phyloP scores from a whole-genome alignment of 2,888 invertebrate genomes.

The Osedax fenrisi region DNA sequence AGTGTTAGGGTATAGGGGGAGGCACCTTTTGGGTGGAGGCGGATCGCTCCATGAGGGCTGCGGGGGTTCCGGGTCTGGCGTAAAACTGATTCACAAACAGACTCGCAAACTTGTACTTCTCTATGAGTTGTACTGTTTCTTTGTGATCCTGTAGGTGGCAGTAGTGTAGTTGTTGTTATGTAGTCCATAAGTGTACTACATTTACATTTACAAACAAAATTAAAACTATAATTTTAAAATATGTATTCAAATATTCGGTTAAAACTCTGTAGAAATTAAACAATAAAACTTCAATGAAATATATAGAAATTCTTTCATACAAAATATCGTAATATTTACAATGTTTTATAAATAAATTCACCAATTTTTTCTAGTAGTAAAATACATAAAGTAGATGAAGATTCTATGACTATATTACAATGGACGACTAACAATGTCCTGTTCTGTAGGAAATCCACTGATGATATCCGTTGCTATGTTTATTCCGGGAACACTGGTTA shows the following conservation, averaged over 20 bases:
- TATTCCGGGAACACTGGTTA: conserved; percentile 3
- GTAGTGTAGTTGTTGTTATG: not conserved
- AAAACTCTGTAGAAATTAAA: conserved; percentile 5
- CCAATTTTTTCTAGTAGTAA: too few relatives aligned
- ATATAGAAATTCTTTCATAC: too few relatives aligned
- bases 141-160: conserved; percentile 65
- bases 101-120: conserved; percentile 75
- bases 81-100: conserved; percentile 97
- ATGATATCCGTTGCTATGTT: conserved; percentile 63
- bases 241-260: not conserved
- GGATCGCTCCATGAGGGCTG: conserved; percentile 73
- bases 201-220: not conserved
- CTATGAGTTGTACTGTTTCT: conserved; percentile 70
- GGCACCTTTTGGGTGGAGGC: conserved; percentile 57
- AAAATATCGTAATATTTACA: too few relatives aligned
- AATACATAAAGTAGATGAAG: too few relatives aligned
- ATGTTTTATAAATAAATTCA: too few relatives aligned
- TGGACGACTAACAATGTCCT: too few relatives aligned
- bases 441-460: conserved; percentile 95
- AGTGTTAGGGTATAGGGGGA: not conserved
- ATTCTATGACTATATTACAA: too few relatives aligned
- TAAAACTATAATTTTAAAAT: not conserved
- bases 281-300: too few relatives aligned
- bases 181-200: not conserved
- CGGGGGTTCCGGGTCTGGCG: conserved; percentile 87